Evolutionary conservation across 2,113 vertebrate species (phyloP).

Genomic region (Dicaeum eximium): DNA sequence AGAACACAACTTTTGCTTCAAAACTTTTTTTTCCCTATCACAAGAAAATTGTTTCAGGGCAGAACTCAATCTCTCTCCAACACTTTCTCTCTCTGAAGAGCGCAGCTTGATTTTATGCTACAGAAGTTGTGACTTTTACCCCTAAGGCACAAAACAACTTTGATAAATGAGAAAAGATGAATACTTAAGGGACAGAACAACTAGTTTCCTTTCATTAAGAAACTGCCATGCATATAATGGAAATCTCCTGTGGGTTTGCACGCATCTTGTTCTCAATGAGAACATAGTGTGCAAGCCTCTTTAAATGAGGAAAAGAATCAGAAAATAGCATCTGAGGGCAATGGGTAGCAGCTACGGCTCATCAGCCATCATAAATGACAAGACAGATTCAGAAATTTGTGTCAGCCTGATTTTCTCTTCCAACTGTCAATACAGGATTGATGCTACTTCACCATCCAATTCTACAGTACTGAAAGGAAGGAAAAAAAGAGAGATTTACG

Average conservation of each 20-base stretch:
- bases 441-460: background rate
- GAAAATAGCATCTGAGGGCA: background rate
- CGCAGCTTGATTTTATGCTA: slow-evolving; percentile 13
- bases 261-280: slow-evolving; percentile 20
- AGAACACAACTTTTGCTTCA: background rate
- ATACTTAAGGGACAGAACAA: slow-evolving; percentile 5
- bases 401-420: background rate
- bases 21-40: background rate
- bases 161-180: slow-evolving; percentile 20
- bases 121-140: slow-evolving; percentile 16
- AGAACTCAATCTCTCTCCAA: background rate
- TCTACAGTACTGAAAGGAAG: background rate
- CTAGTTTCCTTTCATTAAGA: slow-evolving; percentile 56
- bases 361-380: background rate
- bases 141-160: slow-evolving; percentile 26
- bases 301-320: background rate
- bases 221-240: slow-evolving; percentile 19
- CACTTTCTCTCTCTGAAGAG: background rate
- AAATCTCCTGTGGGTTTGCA: slow-evolving; percentile 33
- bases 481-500: background rate
- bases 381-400: background rate
- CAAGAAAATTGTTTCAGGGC: background rate
- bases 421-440: background rate
- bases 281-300: slow-evolving; percentile 13
- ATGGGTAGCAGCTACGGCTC: background rate